Conservation (phyloP, 2,888 invertebrate genomes). For the Helleia helle region DNA sequence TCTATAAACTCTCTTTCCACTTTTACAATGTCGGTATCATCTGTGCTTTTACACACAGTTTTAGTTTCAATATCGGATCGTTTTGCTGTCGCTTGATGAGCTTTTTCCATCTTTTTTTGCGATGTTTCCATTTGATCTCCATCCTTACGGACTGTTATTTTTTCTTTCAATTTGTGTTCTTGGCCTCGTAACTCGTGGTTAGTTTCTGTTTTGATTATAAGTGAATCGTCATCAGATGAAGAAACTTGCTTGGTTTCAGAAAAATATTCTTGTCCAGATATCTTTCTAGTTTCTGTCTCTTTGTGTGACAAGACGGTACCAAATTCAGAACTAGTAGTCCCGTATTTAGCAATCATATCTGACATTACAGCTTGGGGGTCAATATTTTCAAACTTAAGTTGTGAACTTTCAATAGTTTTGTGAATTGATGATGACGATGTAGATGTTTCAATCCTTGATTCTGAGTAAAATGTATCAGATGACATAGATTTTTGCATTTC, state of each 20-base stretch:
- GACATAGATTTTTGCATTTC: conserved; percentile 50
- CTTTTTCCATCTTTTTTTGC: conserved; percentile 66
- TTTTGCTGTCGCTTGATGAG: conserved; percentile 65
- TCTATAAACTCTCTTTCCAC: conserved; percentile 59
- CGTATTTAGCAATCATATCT: conserved; percentile 56
- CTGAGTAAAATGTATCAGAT: conserved; percentile 53
- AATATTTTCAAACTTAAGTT: conserved; percentile 53
- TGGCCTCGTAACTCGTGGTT: conserved; percentile 61
- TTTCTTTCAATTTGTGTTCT: conserved; percentile 66
- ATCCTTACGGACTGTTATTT: conserved; percentile 54
- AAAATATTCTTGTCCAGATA: conserved; percentile 65
- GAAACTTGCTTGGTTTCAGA: conserved; percentile 64
- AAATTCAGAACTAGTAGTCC: conserved; percentile 43
- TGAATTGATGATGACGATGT: conserved; percentile 61
- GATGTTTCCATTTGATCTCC: conserved; percentile 67
- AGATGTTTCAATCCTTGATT: conserved; percentile 56
- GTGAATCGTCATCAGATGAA: conserved; percentile 63
- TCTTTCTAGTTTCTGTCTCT: conserved; percentile 64
- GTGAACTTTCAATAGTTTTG: conserved; percentile 47
- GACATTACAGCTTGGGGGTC: conserved; percentile 57
- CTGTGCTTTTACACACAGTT: conserved; percentile 54
- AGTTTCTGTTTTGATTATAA: conserved; percentile 62
- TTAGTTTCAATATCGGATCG: conserved; percentile 62
- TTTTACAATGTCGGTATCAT: conserved; percentile 54
- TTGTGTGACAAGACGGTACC: conserved; percentile 65